Evolutionary conservation across 2,888 invertebrate species (phyloP), one percentile per base, ranked within the genome.

Genomic region (Platerodrilus igneus): DNA sequence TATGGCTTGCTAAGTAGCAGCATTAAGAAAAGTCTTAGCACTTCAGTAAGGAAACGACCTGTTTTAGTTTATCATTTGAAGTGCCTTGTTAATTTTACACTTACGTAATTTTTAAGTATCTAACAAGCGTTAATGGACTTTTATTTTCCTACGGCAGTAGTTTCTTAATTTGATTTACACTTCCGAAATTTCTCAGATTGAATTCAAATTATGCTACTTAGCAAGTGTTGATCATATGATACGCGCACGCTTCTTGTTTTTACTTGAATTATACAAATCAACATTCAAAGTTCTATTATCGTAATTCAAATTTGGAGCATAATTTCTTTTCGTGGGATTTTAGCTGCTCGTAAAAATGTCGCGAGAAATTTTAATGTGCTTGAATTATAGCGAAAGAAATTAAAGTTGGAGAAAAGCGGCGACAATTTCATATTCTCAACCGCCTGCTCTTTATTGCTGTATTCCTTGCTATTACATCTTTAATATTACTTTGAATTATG

Each of bases 251-350:
- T n/a, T n/a, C 5, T 8, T 6, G 22, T 22, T 10, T 22, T 22
- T n/a, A 22, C 8, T 22, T 22, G 22, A 9, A 20, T 18, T 37
- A 23, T 36, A 44, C 33, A 44, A 44, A 40, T 44, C 39, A 38
- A 33, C 50, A 48, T 48, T 48, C 47, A 37, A 47, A 48, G 52
- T 52, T 49, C 50, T 49, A 52, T 51, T 50, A 51, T 53, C n/a
- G n/a, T n/a, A n/a, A n/a, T 49, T 52, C 44, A 51, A 48, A 48
- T 40, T 38, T 37, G 40, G 44, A 47, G 41, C 44, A 44, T 50
- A 50, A 51, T 45, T 45, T n/a, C n/a, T n/a, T n/a, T 45, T 35
- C 36, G 10, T 32, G 37, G 45, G 36, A 41, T 45, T 41, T 41
- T 41, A 29, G 17, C 21, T 21, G 25, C 41, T 45, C 45, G 45